Conservation (phyloP, 2,797 vertebrate species). For the Sebastes oblongus region DNA sequence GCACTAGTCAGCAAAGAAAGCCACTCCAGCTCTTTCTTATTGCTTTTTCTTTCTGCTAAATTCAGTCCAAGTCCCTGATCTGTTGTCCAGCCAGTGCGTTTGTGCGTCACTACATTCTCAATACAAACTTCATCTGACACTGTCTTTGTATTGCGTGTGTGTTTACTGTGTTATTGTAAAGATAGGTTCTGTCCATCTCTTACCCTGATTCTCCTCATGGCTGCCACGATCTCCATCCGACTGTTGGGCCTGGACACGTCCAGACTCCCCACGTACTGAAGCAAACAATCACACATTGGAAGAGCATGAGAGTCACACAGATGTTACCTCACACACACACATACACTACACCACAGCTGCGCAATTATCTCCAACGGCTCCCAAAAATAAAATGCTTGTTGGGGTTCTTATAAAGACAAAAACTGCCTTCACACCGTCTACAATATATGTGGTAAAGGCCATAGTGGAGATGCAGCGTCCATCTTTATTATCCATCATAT, state of each 20-base stretch:
- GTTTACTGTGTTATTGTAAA: conserved; percentile 7
- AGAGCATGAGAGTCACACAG: neutral
- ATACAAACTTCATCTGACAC: conserved; percentile 30
- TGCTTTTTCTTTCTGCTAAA: neutral
- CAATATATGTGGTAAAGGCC: neutral
- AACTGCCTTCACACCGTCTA: neutral
- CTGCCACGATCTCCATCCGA: conserved; percentile 93
- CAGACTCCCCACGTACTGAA: conserved; percentile 91
- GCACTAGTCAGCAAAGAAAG: neutral
- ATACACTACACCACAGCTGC: neutral
- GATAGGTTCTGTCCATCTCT: too few species aligned
- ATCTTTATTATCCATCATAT: too few species aligned
- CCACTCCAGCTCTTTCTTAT: neutral
- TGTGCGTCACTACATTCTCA: conserved; percentile 8
- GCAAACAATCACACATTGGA: conserved; percentile 38
- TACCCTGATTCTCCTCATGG: conserved; percentile 94
- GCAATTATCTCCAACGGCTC: neutral
- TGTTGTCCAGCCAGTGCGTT: conserved; percentile 3
- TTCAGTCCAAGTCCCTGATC: neutral
- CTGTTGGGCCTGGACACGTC: conserved; percentile 93
- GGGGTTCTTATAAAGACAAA: neutral
- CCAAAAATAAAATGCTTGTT: too few species aligned
- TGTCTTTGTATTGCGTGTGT: neutral
- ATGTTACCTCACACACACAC: neutral
- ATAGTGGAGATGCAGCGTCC: neutral